Evolutionary conservation across 2,888 invertebrate genomes (phyloP).

Genomic region (Lasioglossum malachurum): DNA sequence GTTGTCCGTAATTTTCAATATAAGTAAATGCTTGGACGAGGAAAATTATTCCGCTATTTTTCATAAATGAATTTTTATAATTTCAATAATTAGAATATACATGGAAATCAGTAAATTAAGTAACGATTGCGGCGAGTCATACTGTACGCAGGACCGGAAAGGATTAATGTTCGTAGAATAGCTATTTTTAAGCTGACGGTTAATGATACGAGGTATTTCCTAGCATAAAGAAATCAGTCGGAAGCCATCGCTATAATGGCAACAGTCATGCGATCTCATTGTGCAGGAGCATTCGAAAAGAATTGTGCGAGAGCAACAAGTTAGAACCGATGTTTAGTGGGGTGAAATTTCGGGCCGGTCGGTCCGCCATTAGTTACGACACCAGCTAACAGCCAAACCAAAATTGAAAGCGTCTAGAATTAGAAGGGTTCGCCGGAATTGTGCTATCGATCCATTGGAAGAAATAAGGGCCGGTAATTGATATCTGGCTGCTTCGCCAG

Average conservation of each 20-base stretch:
- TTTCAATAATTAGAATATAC: no score
- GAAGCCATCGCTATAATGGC: not conserved
- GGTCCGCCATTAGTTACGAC: slow-evolving; percentile 35
- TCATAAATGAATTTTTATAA: no score
- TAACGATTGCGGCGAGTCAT: no score
- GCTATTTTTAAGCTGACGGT: not conserved
- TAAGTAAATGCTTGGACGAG: no score
- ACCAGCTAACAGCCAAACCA: slow-evolving; percentile 10
- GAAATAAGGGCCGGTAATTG: slow-evolving; percentile 56
- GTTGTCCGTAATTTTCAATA: no score
- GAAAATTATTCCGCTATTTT: no score
- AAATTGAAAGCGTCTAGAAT: slow-evolving; percentile 40
- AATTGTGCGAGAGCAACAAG: slow-evolving; percentile 5
- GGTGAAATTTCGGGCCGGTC: slow-evolving; percentile 8
- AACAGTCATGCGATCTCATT: not conserved
- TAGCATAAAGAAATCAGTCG: not conserved
- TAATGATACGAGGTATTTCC: not conserved
- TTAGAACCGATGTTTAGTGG: slow-evolving; percentile 28
- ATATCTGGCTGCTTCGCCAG: slow-evolving; percentile 63
- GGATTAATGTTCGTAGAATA: not conserved
- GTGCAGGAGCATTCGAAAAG: not conserved
- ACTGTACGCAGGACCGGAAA: no score
- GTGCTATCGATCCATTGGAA: slow-evolving; percentile 35
- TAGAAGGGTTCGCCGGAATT: slow-evolving; percentile 19
- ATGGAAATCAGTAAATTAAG: no score